phyloP scores from a whole-genome alignment of 1,140 invertebrate species.

The Coelopa frigida region DNA sequence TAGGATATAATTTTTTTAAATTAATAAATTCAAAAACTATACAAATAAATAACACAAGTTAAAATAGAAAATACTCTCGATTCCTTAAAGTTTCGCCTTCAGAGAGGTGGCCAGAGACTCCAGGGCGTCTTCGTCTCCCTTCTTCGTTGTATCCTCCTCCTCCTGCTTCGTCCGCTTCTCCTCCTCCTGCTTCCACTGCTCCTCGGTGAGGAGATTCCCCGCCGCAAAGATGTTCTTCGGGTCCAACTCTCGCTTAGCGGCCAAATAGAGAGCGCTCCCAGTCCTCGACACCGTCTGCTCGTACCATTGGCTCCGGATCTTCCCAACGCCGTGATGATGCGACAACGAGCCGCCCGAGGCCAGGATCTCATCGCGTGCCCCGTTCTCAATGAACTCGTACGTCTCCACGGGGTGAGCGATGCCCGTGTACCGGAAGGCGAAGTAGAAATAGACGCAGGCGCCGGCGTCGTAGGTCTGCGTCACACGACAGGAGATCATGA shows the following conservation, averaged over 20 bases:
- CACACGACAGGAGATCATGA: slow-evolving; percentile 72
- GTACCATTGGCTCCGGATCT: slow-evolving; percentile 83
- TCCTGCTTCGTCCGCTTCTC: too few species aligned
- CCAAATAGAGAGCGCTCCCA: slow-evolving; percentile 65
- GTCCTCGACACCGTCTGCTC: slow-evolving; percentile 63
- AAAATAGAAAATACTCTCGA: too few species aligned
- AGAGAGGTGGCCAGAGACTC: slow-evolving; percentile 10
- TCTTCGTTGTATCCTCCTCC: too few species aligned
- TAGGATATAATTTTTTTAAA: too few species aligned
- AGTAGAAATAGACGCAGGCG: slow-evolving; percentile 97
- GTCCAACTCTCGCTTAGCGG: slow-evolving; percentile 82
- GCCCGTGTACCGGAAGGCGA: slow-evolving; percentile 79
- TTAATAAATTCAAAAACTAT: too few species aligned
- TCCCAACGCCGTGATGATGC: slow-evolving; percentile 95
- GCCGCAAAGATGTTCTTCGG: slow-evolving; percentile 90
- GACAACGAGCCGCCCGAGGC: slow-evolving; percentile 86
- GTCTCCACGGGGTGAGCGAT: slow-evolving; percentile 64
- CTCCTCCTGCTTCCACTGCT: slow-evolving; percentile 13
- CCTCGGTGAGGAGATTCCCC: slow-evolving; percentile 60
- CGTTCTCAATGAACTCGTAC: slow-evolving; percentile 76
- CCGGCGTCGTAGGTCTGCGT: slow-evolving; percentile 95
- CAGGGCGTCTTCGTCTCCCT: too few species aligned
- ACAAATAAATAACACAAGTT: too few species aligned
- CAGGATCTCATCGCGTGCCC: slow-evolving; percentile 87
- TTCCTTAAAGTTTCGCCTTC: slow-evolving; percentile 38